These are phyloP conservation scores for Danio aesculapii DNA, from an alignment of 2,797 vertebrate genomes.

Conservation along the genomic window DNA sequence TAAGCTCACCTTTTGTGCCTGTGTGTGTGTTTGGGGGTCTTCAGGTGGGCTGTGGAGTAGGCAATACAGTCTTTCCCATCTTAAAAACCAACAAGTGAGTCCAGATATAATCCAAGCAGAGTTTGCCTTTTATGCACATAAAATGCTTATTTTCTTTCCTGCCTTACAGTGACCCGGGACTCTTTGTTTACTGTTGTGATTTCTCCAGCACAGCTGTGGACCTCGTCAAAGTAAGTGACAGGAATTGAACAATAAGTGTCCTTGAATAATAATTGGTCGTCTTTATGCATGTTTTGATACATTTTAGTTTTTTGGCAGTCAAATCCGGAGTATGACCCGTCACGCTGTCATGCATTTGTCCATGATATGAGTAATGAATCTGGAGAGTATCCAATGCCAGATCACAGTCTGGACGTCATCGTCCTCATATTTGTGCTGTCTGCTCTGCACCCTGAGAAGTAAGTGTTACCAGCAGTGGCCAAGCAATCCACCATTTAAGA, in stretches of 20 bases:
- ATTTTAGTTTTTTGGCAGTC: conserved; percentile 74
- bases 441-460: conserved; percentile 93
- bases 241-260: neutral
- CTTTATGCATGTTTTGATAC: conserved; percentile 31
- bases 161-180: conserved; percentile 87
- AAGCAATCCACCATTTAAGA: neutral
- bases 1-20: neutral
- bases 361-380: conserved; percentile 88
- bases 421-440: conserved; percentile 97
- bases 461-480: conserved; percentile 60
- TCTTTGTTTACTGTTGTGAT: conserved; percentile 96
- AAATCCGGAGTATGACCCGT: conserved; percentile 86
- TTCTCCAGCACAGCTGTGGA: conserved; percentile 93
- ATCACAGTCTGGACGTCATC: conserved; percentile 86
- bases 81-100: conserved; percentile 97
- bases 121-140: neutral
- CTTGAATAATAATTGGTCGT: neutral
- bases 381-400: conserved; percentile 85
- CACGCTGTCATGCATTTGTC: conserved; percentile 92
- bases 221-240: conserved; percentile 88
- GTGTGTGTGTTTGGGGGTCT: conserved; percentile 8
- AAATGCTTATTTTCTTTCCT: neutral
- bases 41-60: conserved; percentile 97
- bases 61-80: conserved; percentile 97
- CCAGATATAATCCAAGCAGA: neutral